phyloP scores from a whole-genome alignment of 1,140 invertebrate species.

The Semibalanus balanoides region DNA sequence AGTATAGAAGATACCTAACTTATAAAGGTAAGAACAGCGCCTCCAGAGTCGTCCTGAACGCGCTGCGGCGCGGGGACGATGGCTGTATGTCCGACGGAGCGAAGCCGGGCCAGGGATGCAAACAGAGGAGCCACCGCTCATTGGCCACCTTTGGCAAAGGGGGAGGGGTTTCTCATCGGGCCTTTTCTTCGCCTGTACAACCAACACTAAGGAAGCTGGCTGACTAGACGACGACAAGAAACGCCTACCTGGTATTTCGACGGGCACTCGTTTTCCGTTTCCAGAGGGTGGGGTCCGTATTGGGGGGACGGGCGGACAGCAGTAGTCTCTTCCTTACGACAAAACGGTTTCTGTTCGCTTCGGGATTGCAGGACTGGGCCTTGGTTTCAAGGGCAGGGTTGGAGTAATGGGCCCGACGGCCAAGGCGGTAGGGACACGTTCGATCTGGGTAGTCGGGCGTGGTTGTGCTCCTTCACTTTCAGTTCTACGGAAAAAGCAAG shows the following conservation, averaged over 20 bases:
- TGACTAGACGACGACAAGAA: not conserved
- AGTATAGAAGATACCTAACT: no score
- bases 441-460: not conserved
- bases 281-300: not conserved
- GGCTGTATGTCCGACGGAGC: not conserved
- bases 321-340: not conserved
- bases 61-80: no score
- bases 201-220: not conserved
- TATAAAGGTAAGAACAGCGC: no score
- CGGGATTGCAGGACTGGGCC: not conserved
- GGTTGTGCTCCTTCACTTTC: not conserved
- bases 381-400: not conserved
- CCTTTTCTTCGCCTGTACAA: not conserved
- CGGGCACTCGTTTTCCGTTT: not conserved
- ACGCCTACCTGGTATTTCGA: not conserved
- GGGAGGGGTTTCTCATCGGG: not conserved
- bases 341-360: not conserved
- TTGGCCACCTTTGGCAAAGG: no score
- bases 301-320: not conserved
- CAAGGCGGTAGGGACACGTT: no score
- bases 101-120: not conserved
- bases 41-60: no score
- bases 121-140: no score
- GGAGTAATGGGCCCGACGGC: no score
- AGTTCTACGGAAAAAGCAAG: not conserved